phyloP scores from a whole-genome alignment of 2,888 invertebrate genomes.

The Papilio protenor region DNA sequence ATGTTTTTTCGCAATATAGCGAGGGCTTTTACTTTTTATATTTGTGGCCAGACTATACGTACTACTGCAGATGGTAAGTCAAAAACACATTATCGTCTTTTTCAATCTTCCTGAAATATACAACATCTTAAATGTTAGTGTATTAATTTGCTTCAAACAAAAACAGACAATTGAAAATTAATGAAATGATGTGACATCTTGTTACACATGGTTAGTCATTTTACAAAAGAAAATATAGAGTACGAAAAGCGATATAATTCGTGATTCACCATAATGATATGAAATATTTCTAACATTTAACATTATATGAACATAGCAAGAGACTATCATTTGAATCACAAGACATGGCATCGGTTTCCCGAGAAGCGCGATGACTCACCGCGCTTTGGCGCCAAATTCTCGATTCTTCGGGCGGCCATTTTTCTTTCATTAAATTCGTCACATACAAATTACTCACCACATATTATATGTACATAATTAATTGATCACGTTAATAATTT shows the following conservation, averaged over 20 bases:
- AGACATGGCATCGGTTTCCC: conserved; percentile 50
- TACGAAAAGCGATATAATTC: neutral
- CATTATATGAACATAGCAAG: conserved; percentile 32
- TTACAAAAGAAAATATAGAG: neutral
- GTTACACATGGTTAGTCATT: neutral
- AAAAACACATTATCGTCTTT: too few relatives aligned
- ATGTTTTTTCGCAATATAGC: too few relatives aligned
- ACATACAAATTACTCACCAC: conserved; percentile 4
- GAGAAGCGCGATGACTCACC: conserved; percentile 48
- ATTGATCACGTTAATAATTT: neutral
- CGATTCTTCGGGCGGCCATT: conserved; percentile 46
- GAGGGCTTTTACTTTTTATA: too few relatives aligned
- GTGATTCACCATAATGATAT: conserved; percentile 31
- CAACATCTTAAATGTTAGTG: too few relatives aligned
- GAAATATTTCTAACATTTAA: conserved; percentile 17
- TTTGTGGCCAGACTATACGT: too few relatives aligned
- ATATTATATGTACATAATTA: neutral
- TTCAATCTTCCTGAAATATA: too few relatives aligned
- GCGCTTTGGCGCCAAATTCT: conserved; percentile 49
- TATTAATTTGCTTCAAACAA: too few relatives aligned
- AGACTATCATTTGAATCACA: conserved; percentile 51
- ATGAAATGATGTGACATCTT: too few relatives aligned
- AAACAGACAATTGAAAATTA: too few relatives aligned
- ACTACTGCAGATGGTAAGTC: too few relatives aligned
- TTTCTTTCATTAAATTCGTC: conserved; percentile 45